A percentile compares a stretch with the other conserved stretches of the same genome.
Conservation (phyloP, 1,140 invertebrate genomes). For the Reticulitermes speratus region DNA sequence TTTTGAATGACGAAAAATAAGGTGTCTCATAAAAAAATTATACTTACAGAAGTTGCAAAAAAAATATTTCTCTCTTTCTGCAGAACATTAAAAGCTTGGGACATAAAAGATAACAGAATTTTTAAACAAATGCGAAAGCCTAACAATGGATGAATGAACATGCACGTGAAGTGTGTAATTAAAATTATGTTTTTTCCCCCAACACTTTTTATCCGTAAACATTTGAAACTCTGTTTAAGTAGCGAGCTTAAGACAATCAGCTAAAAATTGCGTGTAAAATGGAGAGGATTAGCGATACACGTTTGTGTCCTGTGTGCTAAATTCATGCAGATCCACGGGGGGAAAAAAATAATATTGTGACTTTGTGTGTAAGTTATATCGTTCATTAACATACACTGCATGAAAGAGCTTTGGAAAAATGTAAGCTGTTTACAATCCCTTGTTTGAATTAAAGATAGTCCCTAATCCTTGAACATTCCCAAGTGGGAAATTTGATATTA, state of each 20-base stretch:
- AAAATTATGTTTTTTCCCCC: background rate
- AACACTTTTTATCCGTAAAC: background rate
- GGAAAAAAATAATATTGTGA: background rate
- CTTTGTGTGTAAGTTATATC: background rate
- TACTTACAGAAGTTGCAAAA: too few species aligned
- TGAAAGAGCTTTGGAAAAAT: background rate
- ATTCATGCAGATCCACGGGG: background rate
- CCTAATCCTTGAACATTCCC: background rate
- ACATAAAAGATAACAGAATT: too few species aligned
- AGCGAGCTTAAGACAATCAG: background rate
- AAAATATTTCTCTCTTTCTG: too few species aligned
- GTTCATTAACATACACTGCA: background rate
- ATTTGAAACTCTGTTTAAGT: background rate
- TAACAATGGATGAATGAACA: background rate
- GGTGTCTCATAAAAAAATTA: too few species aligned
- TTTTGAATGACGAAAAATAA: too few species aligned
- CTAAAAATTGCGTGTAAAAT: background rate
- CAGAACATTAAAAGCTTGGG: too few species aligned
- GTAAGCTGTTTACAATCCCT: background rate
- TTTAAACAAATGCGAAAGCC: too few species aligned
- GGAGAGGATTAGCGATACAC: background rate
- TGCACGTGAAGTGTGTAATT: background rate
- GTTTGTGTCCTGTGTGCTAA: background rate
- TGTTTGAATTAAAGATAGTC: background rate
- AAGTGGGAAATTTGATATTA: conserved; percentile 7